phyloP scores from a whole-genome alignment of 1,140 invertebrate species.

The Drosophila orena region DNA sequence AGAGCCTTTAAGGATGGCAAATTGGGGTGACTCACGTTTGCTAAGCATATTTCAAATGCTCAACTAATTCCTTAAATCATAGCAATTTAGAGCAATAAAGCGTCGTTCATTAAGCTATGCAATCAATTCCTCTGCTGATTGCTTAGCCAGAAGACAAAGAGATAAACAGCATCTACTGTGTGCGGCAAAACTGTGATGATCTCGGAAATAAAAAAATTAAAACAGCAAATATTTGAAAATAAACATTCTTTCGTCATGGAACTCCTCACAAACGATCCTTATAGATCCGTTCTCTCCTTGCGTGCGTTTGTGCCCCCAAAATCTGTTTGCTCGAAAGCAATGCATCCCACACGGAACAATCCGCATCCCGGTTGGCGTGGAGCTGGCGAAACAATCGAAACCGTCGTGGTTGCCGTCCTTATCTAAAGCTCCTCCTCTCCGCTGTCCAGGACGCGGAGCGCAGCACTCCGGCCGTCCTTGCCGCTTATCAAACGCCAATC shows the following conservation, averaged over 20 bases:
- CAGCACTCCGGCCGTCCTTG: constrained; percentile 33
- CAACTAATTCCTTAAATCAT: constrained; percentile 9
- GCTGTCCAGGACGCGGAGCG: constrained; percentile 12
- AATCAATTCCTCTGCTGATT: not conserved
- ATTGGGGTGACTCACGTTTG: constrained; percentile 11
- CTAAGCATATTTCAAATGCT: constrained; percentile 26
- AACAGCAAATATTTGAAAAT: not conserved
- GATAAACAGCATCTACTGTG: not conserved
- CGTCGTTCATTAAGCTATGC: not conserved
- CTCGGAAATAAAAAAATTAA: not conserved
- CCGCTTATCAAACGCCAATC: constrained; percentile 57
- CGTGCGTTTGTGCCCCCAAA: constrained; percentile 40
- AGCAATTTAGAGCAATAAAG: not conserved
- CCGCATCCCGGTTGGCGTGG: constrained; percentile 1
- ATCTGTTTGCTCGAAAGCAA: constrained; percentile 44
- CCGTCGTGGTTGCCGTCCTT: constrained; percentile 18
- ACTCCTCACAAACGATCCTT: constrained; percentile 5
- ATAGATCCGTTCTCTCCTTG: constrained; percentile 26
- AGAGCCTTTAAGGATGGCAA: constrained; percentile 4
- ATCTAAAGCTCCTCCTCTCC: constrained; percentile 17
- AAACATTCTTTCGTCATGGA: not conserved
- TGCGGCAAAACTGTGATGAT: not conserved
- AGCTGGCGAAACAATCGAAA: constrained; percentile 17
- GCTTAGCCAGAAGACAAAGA: not conserved
- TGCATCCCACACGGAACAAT: constrained; percentile 29